Evolutionary conservation across 1,140 invertebrate genomes (phyloP), one percentile per base, ranked within the genome.

Genomic region (Neodiprion fabricii): DNA sequence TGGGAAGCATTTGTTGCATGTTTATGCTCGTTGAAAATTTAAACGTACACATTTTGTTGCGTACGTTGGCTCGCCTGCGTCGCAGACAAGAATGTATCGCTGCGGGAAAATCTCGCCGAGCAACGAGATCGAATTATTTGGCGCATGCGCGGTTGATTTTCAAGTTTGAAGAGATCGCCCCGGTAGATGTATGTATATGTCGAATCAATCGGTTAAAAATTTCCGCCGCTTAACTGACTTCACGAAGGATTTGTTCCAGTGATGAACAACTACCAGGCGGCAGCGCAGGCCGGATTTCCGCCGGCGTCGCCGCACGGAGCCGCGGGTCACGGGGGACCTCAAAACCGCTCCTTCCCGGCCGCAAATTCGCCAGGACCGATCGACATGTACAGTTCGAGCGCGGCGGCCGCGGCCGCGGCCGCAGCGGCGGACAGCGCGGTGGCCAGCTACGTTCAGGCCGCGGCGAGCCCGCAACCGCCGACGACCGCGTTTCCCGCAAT

Each of bases 201-300:
- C 0, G 0, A 21, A 21, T 21, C 17, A 21, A 21, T 21, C 0
- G 17, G 17, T 21, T 21, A 21, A 21, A 21, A 21, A 21, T 21
- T 21, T 21, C 17, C 17, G 17, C 17, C 17, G 17, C 17, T 21
- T 21, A 21, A 21, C 17, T 21, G 17, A 21, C 17, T 21, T 21
- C 17, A 21, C 17, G 17, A 21, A 21, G 17, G 17, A 21, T 86
- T 85, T 79, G 85, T 91, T 91, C 71, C 93, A 96, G 96, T 97
- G 90, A 96, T 98, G 94, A 97, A 97, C 91, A 97, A 97, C 91
- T 97, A 97, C 90, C 95, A 94, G 86, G 94, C 94, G 68, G 93
- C 93, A 78, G 94, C 94, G 66, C 94, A 92, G 78, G 93, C 92
- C 71, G 92, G 95, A 92, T 79, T 88, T 78, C 92, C 92, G 74